Percentiles rank a stretch among this genome's conserved stretches.
Evolutionary conservation across 2,888 invertebrate species (phyloP).

Genomic region (Eupeodes luniger): DNA sequence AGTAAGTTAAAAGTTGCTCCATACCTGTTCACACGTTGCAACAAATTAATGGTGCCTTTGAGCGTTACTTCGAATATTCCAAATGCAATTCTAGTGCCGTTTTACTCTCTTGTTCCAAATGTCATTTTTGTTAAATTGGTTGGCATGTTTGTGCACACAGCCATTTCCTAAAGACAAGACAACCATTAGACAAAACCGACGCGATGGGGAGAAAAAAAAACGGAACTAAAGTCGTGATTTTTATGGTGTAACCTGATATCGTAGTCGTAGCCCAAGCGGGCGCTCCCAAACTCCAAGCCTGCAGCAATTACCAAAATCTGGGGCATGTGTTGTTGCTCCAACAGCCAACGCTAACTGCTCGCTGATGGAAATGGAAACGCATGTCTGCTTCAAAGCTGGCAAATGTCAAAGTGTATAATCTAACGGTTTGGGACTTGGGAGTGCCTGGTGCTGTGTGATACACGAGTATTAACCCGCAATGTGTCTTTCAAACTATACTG

Average conservation of each 20-base stretch:
- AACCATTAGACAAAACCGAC: background rate
- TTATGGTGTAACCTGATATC: slow-evolving; percentile 50
- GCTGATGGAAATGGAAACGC: slow-evolving; percentile 36
- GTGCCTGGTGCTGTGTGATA: slow-evolving; percentile 46
- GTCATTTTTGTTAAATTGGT: slow-evolving; percentile 41
- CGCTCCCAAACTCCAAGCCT: slow-evolving; percentile 57
- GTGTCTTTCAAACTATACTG: slow-evolving; percentile 14
- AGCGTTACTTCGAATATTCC: slow-evolving; percentile 34
- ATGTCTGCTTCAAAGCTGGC: slow-evolving; percentile 39
- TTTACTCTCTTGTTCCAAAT: slow-evolving; percentile 26
- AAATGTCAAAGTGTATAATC: slow-evolving; percentile 67
- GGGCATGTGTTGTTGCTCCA: slow-evolving; percentile 69
- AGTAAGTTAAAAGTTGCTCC: slow-evolving; percentile 1
- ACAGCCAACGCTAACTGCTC: slow-evolving; percentile 19
- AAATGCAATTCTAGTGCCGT: slow-evolving; percentile 2
- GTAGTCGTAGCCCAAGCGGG: slow-evolving; percentile 20
- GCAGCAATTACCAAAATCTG: slow-evolving; percentile 71
- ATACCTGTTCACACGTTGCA: slow-evolving; percentile 42
- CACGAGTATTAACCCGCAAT: slow-evolving; percentile 41
- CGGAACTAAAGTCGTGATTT: slow-evolving; percentile 57
- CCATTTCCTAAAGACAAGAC: slow-evolving; percentile 35
- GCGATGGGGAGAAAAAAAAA: slow-evolving; percentile 17
- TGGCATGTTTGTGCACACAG: slow-evolving; percentile 34
- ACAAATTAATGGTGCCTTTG: slow-evolving; percentile 16
- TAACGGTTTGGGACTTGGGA: slow-evolving; percentile 62